Percentiles rank a stretch among this genome's conserved stretches.
Evolutionary conservation across 1,140 invertebrate genomes (phyloP).

Genomic region (Aphaenogaster rudis): DNA sequence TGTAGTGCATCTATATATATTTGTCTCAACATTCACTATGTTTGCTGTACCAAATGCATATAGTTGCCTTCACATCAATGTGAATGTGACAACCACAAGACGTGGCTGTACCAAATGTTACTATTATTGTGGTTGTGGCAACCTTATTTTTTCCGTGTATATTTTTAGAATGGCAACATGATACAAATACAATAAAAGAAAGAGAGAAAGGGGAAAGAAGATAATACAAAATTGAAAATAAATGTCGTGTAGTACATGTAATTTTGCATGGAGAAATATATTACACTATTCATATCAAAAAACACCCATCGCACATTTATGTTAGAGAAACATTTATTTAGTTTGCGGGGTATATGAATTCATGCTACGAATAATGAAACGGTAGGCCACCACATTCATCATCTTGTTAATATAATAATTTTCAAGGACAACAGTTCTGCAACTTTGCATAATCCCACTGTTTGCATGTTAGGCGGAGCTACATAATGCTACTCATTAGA

Average conservation of each 20-base stretch:
- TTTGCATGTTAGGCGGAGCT: conserved; percentile 39
- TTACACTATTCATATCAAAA: not conserved
- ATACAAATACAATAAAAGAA: not conserved
- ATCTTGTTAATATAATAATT: conserved; percentile 19
- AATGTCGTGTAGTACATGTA: not conserved
- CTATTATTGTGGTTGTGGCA: too few species aligned
- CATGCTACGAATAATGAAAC: not conserved
- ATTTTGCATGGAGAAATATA: not conserved
- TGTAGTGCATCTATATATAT: too few species aligned
- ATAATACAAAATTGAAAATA: not conserved
- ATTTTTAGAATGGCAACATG: not conserved
- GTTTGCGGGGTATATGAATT: not conserved
- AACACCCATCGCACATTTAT: not conserved
- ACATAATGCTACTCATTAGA: conserved; percentile 61
- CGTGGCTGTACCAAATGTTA: too few species aligned
- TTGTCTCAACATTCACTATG: too few species aligned
- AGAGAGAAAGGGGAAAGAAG: not conserved
- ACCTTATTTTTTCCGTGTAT: too few species aligned
- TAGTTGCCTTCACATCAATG: too few species aligned
- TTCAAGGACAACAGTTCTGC: conserved; percentile 8
- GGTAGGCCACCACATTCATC: conserved; percentile 29
- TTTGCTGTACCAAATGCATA: too few species aligned
- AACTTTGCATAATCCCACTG: conserved; percentile 5
- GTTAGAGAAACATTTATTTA: not conserved
- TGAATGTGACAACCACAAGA: too few species aligned